phyloP scores from a whole-genome alignment of 2,797 vertebrate genomes.

The Scarus forsteni region DNA sequence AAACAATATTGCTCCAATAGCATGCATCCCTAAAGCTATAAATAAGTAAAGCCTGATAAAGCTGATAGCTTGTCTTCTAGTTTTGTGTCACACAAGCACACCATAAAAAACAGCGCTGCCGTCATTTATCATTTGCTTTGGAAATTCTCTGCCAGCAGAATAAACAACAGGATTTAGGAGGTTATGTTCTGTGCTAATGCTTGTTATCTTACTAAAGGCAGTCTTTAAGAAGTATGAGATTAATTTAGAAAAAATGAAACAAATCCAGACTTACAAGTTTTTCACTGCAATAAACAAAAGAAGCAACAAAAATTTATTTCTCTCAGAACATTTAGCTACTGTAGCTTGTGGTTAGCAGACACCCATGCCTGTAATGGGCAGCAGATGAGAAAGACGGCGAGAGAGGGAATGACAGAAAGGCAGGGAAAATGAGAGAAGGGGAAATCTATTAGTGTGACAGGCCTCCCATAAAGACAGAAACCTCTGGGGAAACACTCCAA shows the following conservation, averaged over 20 bases:
- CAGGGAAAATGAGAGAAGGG: conserved; percentile 62
- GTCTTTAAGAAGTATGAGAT: conserved; percentile 9
- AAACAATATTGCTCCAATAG: too few relatives aligned
- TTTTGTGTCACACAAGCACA: conserved; percentile 1
- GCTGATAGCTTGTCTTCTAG: background rate
- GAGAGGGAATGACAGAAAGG: conserved; percentile 33
- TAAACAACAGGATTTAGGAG: background rate
- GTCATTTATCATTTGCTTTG: background rate
- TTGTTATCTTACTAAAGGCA: background rate
- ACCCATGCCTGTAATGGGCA: conserved; percentile 38
- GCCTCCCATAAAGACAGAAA: conserved; percentile 58
- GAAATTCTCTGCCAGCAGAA: background rate
- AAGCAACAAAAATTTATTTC: conserved; percentile 19
- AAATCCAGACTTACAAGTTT: conserved; percentile 1
- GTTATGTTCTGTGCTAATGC: background rate
- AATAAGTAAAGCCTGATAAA: background rate
- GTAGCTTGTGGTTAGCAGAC: conserved; percentile 38
- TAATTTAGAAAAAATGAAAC: background rate
- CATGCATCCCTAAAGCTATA: background rate
- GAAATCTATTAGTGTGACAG: conserved; percentile 77
- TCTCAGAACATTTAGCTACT: conserved; percentile 16
- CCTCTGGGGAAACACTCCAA: conserved; percentile 56
- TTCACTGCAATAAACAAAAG: background rate
- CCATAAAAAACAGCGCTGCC: background rate
- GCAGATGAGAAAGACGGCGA: conserved; percentile 58